Evolutionary conservation across 2,113 vertebrate species (phyloP).

Genomic region (Mus pahari): DNA sequence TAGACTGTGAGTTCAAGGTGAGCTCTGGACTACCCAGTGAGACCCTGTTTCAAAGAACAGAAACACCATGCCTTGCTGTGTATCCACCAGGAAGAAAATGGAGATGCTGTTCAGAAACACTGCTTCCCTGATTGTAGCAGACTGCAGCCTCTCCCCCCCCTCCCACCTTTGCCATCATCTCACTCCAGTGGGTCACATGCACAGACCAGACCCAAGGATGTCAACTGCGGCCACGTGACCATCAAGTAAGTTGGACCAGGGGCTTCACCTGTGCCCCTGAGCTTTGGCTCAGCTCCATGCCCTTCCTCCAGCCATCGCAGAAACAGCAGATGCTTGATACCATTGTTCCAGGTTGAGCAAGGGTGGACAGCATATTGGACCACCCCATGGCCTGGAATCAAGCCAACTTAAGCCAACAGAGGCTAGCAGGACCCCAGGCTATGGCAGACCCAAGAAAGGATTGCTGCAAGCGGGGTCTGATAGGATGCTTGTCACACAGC

Average conservation of each 20-base stretch:
- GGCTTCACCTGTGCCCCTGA: not conserved
- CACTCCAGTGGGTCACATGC: not conserved
- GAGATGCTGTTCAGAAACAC: not conserved
- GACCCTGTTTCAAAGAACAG: not conserved
- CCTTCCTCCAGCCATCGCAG: not conserved
- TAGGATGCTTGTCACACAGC: not conserved
- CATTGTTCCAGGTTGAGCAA: not conserved
- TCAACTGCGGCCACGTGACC: not conserved
- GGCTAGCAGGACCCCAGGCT: not conserved
- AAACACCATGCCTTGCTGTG: not conserved
- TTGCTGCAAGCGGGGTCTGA: not conserved
- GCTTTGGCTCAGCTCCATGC: not conserved
- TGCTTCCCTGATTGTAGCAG: not conserved
- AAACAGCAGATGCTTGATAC: not conserved
- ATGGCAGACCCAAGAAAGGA: not conserved
- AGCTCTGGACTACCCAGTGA: not conserved
- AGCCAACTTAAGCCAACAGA: not conserved
- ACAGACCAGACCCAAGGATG: not conserved
- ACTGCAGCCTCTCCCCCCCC: not conserved
- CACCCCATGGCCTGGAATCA: not conserved
- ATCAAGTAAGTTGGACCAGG: not conserved
- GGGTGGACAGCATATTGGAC: not conserved
- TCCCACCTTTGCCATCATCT: not conserved
- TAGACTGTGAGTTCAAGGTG: not conserved
- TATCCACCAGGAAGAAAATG: not conserved